Evolutionary conservation across 2,888 invertebrate species (phyloP).

Genomic region (Eucera pruinosa): DNA sequence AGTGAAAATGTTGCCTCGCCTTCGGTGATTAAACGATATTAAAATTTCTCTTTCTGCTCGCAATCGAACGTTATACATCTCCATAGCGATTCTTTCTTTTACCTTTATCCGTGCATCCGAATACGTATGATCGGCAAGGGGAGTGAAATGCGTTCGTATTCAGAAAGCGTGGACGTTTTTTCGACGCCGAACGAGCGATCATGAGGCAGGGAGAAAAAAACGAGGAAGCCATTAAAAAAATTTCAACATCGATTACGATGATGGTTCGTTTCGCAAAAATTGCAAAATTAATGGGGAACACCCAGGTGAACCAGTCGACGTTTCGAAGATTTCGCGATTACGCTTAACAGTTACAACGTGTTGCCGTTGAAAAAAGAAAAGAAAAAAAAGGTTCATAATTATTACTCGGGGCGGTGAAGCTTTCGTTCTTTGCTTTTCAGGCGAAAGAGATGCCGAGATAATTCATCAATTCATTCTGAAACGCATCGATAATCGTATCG

Average conservation of each 20-base stretch:
- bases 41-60: too few relatives aligned
- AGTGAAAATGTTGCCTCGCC: too few relatives aligned
- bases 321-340: conserved; percentile 42
- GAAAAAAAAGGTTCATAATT: conserved; percentile 24
- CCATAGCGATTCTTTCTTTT: too few relatives aligned
- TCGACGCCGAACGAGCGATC: too few relatives aligned
- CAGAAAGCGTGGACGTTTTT: too few relatives aligned
- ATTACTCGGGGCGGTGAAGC: conserved; percentile 5
- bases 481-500: background rate
- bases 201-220: too few relatives aligned
- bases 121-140: too few relatives aligned
- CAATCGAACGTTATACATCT: too few relatives aligned
- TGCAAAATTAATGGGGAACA: conserved; percentile 49
- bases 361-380: conserved; percentile 32
- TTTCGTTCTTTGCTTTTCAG: background rate
- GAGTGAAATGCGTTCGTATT: background rate
- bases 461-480: conserved; percentile 2
- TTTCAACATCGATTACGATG: conserved; percentile 48
- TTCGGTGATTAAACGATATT: too few relatives aligned
- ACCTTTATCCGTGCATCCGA: too few relatives aligned
- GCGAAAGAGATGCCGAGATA: conserved; percentile 1
- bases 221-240: too few relatives aligned
- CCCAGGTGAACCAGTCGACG: conserved; percentile 35
- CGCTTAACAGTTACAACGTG: conserved; percentile 43
- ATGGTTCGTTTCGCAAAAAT: conserved; percentile 35